A percentile compares a stretch with the other conserved stretches of the same genome.
These are phyloP conservation scores for Semnornis frantzii DNA, from an alignment of 2,113 vertebrate genomes.

Conservation along the genomic window DNA sequence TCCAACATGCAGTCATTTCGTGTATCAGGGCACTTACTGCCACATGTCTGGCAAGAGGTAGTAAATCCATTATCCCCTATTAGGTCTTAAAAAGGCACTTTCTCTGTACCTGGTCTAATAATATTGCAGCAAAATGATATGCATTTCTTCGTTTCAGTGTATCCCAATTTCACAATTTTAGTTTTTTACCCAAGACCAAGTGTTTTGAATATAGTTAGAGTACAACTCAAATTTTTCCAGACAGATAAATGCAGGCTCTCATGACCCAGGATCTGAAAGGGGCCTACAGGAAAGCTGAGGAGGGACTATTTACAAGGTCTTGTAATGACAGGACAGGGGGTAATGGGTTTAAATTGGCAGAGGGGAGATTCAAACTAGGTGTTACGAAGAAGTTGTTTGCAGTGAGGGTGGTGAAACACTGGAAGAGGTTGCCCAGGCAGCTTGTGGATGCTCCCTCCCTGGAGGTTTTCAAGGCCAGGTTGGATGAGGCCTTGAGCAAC, in stretches of 20 bases:
- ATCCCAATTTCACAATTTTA: not conserved
- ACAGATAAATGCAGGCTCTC: not conserved
- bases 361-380: no score
- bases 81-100: not conserved
- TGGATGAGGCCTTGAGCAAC: no score
- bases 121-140: accelerated
- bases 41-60: not conserved
- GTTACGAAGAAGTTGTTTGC: no score
- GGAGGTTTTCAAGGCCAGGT: no score
- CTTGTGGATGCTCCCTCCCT: no score
- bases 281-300: no score
- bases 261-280: no score
- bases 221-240: not conserved
- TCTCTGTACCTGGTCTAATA: not conserved
- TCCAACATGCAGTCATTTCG: accelerated
- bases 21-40: not conserved
- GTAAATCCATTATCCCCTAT: not conserved
- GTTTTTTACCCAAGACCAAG: not conserved
- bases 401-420: no score
- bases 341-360: no score
- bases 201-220: not conserved
- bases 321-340: no score
- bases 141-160: not conserved
- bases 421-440: no score
- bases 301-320: no score